These are phyloP conservation scores for Pachypanchax playfairii DNA, from an alignment of 2,113 vertebrate species.

Conservation along the genomic window DNA sequence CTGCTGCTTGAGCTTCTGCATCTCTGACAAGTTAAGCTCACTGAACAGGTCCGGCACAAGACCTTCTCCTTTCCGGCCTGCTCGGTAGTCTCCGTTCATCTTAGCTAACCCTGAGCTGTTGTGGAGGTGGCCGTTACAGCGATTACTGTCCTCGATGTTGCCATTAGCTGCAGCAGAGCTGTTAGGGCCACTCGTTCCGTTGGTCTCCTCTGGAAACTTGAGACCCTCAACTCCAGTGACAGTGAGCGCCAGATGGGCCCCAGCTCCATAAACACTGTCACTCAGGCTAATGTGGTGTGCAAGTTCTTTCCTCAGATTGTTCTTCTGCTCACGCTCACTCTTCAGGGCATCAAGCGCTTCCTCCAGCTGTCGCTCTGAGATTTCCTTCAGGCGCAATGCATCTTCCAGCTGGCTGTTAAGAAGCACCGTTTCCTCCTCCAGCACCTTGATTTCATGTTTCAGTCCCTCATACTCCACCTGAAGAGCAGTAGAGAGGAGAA, in stretches of 20 bases:
- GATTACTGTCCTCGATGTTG: conserved; percentile 81
- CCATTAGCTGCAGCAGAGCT: conserved; percentile 75
- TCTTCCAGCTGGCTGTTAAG: conserved; percentile 98
- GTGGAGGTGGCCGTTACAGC: conserved; percentile 85
- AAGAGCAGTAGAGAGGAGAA: background rate
- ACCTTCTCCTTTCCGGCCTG: conserved; percentile 85
- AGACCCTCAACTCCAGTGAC: conserved; percentile 91
- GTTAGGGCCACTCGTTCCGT: conserved; percentile 81
- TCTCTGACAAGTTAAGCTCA: conserved; percentile 97
- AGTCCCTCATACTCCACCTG: conserved; percentile 98
- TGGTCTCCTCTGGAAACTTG: conserved; percentile 87
- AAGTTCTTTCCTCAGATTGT: conserved; percentile 93
- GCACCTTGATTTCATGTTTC: conserved; percentile 97
- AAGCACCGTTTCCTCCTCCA: conserved; percentile 95
- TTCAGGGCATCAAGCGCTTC: conserved; percentile 95
- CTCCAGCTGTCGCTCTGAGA: conserved; percentile 92
- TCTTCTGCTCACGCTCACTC: conserved; percentile 96
- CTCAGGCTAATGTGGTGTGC: conserved; percentile 91
- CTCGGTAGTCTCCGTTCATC: conserved; percentile 85
- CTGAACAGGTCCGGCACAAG: conserved; percentile 96
- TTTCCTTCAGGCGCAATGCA: conserved; percentile 93
- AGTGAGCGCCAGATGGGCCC: conserved; percentile 89
- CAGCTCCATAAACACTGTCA: conserved; percentile 89
- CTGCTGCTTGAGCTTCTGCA: conserved; percentile 98
- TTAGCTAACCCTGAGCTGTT: conserved; percentile 81